Evolutionary conservation across 2,113 vertebrate genomes (phyloP), one percentile per base, ranked within the genome.

Genomic region (Cygnus buccinator): DNA sequence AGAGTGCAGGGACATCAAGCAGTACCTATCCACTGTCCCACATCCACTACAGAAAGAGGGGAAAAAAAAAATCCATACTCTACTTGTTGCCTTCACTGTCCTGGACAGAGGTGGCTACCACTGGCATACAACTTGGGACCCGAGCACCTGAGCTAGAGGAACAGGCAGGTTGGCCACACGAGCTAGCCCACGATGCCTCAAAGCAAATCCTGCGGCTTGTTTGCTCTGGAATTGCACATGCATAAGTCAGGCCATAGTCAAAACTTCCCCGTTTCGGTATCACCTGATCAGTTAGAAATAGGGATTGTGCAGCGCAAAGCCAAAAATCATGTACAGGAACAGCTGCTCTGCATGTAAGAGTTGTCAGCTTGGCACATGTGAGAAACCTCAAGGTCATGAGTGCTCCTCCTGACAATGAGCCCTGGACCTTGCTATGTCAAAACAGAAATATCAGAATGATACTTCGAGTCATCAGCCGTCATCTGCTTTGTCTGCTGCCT

Each of bases 311-410:
- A 25, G 67, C 44, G 31, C 59, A 50, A 88, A 93, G 72, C 87
- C 92, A 85, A 74, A 91, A 93, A 46, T 50, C 50, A 2, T 63
- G 9, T 2, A 25, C 35, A 61, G 39, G 37, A 37, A 11, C 10
- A 13, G 4, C 10, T 58, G 39, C 13, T 82, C 58, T 87, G 44
- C n/a, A 1, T 43, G 15, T 5, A 23, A 39, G 11, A 63, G 48
- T 35, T 46, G 35, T 65, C 31, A 1, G 35, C 39, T 75, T 48
- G 28, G 44, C 48, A 23, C 6, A 0, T 7, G 48, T 85, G 81
- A 95, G 84, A 95, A 96, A 94, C 91, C 91, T 85, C 87, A 72
- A 75, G 84, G 65, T 41, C 62, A 28, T 41, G 35, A 84, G 55
- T 26, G 41, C 33, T 7, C 67, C 73, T 75, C 52, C 73, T 87